Base-by-base conservation (phyloP, 2,113 vertebrate species). In the Sula dactylatra region DNA sequence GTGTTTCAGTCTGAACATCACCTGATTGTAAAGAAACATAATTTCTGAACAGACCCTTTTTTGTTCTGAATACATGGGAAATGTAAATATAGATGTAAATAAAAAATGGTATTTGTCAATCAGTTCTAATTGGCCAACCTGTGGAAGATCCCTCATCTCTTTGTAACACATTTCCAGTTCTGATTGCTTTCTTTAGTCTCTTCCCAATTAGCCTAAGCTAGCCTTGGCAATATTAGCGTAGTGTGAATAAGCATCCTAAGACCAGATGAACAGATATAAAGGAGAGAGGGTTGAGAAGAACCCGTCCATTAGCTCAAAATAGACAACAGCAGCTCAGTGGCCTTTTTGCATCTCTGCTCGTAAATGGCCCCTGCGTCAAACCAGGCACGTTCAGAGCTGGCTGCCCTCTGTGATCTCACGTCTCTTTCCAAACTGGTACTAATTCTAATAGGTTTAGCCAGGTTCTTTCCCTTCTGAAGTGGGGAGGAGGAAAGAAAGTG, bases 181-280 rank as follows among this genome's bases (percentile, higher is more conserved):
- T 11, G 7, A 26, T 26, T 52, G 38, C 38, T 67, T 70, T 38
- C 55, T 80, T 38, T 38, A 44, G 42, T 67, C 27, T 67, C 52
- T 72, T 72, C 55, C 52, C 69, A 45, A 0, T 44, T 36, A 45
- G 38, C 58, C 1, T 5, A n/a, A 34, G 54, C 22, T 36, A 8
- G 47, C 3, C 3, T 10, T 69, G 67, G 34, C 47, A 20, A 0
- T 20, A 16, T 32, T n/a, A 6, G 26, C 1, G 0, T 8, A 11
- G 42, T n/a, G 31, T 86, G 85, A 47, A 20, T 47, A 54, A 65
- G 31, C 45, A 24, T 17, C 44, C 54, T 10, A 3, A 59, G 72
- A 52, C 20, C 77, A 22, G 13, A 3, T 13, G 44, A 22, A 64
- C 16, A 15, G 72, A 3, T 2, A 3, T 1, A 2, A 11, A 8